Percentiles rank a stretch among this genome's conserved stretches.
These are phyloP conservation scores for Tridacna gigas DNA, from an alignment of 2,888 invertebrate species.

Conservation along the genomic window DNA sequence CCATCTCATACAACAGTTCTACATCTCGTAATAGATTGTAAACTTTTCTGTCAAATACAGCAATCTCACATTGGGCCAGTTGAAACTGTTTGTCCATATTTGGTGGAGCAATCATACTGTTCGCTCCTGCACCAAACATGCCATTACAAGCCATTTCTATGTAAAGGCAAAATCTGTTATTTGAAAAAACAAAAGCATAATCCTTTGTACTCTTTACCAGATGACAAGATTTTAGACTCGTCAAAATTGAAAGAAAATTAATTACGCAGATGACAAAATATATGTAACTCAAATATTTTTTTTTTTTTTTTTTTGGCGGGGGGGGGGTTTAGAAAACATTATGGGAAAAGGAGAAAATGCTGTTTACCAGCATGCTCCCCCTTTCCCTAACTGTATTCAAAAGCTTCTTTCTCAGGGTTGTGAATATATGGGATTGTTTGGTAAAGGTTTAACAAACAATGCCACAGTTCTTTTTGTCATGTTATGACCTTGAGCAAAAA, in stretches of 20 bases:
- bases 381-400: too few species aligned
- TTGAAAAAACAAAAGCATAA: not conserved
- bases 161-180: conserved; percentile 74
- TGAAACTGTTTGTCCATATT: conserved; percentile 82
- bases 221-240: too few species aligned
- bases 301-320: too few species aligned
- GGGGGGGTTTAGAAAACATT: not conserved
- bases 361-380: too few species aligned
- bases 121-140: conserved; percentile 85
- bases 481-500: too few species aligned
- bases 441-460: not conserved
- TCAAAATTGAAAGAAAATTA: too few species aligned
- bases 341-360: not conserved
- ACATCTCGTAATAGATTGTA: conserved; percentile 85
- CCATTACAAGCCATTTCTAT: conserved; percentile 86
- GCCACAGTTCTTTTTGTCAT: too few species aligned
- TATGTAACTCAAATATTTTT: too few species aligned
- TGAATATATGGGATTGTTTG: not conserved
- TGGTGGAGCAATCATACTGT: conserved; percentile 84
- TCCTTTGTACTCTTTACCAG: too few species aligned
- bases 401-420: not conserved
- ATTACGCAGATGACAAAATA: too few species aligned
- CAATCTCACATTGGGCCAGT: conserved; percentile 83
- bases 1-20: conserved; percentile 85
- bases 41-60: conserved; percentile 83